Base-by-base conservation (phyloP, 2,113 vertebrate genomes). In the Colistium nudipinnis region DNA sequence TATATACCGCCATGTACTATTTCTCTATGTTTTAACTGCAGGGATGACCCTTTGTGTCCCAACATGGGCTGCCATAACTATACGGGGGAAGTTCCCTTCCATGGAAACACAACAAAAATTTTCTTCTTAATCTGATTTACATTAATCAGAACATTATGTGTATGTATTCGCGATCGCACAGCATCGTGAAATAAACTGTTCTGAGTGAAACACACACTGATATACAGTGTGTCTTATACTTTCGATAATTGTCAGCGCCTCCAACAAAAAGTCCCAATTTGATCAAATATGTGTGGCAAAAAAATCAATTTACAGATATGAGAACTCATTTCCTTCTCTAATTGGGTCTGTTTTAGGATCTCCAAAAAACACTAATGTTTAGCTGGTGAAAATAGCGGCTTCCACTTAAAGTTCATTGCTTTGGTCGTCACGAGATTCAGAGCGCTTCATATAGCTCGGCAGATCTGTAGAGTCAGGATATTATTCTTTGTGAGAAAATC, bases 41-140 rank as follows among this genome's bases (percentile, higher is more conserved):
- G 17, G 28, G 39, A 19, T 41, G 36, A 19, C 36, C 19, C 28
- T 56, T 57, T 17, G n/a, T 31, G 28, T 45, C 35, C 35, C 14
- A 25, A 1, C 56, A 30, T 4, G 19, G 17, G 41, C 35, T 33
- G 54, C 44, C 36, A 20, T 45, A 52, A 28, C 28, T 30, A 35
- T 53, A 13, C n/a, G 36, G 17, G 4, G 24, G 38, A n/a, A 7
- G 14, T 25, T 53, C 13, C 8, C 12, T 43, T 36, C 8, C 22
- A 52, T 66, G 36, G 44, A 60, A 30, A 62, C 41, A 25, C 5
- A 30, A 30, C 4, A 59, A 53, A 10, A 17, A 25, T 64, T n/a
- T n/a, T 8, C 49, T 31, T 52, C 44, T 38, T 45, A 71, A 67
- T 62, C 67, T 27, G 56, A 76, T 76, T 56, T 71, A 56, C 31